Evolutionary conservation across 2,113 vertebrate genomes (phyloP).

Genomic region (Hystrix brachyura): DNA sequence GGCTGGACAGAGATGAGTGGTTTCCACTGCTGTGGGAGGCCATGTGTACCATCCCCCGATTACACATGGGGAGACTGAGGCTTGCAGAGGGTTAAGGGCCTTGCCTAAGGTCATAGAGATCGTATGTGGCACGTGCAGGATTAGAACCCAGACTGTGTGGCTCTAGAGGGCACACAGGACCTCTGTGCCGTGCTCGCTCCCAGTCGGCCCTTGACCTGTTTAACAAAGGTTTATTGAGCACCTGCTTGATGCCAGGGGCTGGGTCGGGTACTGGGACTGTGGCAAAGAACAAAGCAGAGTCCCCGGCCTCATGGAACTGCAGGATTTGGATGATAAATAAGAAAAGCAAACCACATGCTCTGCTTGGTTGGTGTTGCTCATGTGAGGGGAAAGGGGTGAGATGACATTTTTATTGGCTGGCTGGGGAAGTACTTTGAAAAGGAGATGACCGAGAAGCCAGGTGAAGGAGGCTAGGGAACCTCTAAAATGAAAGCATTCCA

Average conservation of each 20-base stretch:
- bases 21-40: not conserved
- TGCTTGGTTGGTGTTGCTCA: not conserved
- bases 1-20: not conserved
- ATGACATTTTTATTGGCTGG: not conserved
- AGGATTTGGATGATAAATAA: not conserved
- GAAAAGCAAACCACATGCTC: not conserved
- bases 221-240: not conserved
- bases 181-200: not conserved
- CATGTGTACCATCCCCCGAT: no score
- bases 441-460: not conserved
- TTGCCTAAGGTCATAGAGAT: not conserved
- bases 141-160: not conserved
- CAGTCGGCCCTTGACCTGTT: not conserved
- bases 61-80: not conserved
- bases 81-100: not conserved
- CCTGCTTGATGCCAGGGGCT: not conserved
- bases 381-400: not conserved
- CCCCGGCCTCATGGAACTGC: not conserved
- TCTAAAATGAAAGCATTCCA: not conserved
- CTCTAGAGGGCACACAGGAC: not conserved
- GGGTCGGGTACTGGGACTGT: not conserved
- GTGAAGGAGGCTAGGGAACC: not conserved
- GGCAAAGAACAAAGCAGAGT: not conserved
- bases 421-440: slow-evolving; percentile 47
- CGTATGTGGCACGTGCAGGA: rapidly evolving